Conservation (phyloP, 2,797 vertebrate species). For the Myotis daubentonii region DNA sequence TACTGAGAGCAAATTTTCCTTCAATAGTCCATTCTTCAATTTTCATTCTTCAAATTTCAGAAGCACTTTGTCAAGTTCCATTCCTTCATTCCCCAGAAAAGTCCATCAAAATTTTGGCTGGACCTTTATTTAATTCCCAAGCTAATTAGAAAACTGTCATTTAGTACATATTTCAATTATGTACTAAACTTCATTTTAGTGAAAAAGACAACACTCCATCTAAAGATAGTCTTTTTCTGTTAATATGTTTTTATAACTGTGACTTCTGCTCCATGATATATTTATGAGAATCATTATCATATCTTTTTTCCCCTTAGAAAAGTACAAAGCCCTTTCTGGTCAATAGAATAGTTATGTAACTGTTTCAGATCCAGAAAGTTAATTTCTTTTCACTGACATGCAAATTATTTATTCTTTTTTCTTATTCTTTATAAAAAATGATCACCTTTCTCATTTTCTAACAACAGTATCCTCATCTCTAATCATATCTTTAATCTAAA, state of each 20-base stretch:
- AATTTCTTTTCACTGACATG: conserved; percentile 42
- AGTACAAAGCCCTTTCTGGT: conserved; percentile 16
- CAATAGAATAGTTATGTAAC: not conserved
- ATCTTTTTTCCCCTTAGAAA: not conserved
- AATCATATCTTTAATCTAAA: not conserved
- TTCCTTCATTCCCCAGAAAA: not conserved
- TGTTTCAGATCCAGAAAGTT: conserved; percentile 36
- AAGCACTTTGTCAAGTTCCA: not conserved
- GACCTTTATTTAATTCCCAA: not conserved
- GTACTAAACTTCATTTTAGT: not conserved
- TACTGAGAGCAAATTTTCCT: not conserved
- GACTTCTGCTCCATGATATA: not conserved
- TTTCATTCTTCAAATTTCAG: not conserved
- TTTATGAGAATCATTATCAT: not conserved
- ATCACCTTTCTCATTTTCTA: not conserved
- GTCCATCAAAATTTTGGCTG: not conserved
- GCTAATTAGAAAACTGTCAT: not conserved
- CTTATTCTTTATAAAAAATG: conserved; percentile 47
- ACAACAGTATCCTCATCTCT: not conserved
- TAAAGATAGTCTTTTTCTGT: not conserved
- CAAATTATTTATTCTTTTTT: conserved; percentile 22
- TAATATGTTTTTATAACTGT: not conserved
- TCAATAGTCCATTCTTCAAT: not conserved
- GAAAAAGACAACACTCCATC: not conserved
- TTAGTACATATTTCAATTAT: conserved; percentile 6